These are phyloP conservation scores for Oscheius sp. DNA, from an alignment of 2,888 invertebrate species.

Conservation along the genomic window DNA sequence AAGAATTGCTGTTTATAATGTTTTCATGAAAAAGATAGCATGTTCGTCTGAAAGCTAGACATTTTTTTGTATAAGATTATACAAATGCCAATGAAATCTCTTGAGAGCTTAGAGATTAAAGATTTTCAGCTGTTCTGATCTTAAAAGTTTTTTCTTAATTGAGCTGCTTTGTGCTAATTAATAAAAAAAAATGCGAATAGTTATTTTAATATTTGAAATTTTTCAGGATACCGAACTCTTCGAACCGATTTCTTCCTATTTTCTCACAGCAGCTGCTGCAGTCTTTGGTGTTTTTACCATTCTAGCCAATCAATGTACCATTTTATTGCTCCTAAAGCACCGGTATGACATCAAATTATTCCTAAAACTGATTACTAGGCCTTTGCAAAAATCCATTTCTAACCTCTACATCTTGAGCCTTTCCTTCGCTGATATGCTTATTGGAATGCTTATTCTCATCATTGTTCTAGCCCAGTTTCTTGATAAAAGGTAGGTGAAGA, in stretches of 20 bases:
- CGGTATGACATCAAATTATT: background rate
- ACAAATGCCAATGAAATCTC: too few relatives aligned
- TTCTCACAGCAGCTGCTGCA: background rate
- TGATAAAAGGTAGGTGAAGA: slow-evolving; percentile 17
- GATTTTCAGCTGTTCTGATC: too few relatives aligned
- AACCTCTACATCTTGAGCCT: slow-evolving; percentile 61
- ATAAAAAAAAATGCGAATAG: too few relatives aligned
- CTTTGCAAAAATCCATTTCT: slow-evolving; percentile 52
- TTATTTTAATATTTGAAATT: too few relatives aligned
- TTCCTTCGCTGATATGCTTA: slow-evolving; percentile 56
- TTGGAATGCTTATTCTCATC: slow-evolving; percentile 57
- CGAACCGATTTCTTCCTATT: slow-evolving; percentile 14
- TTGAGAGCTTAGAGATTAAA: too few relatives aligned
- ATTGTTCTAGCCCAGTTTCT: slow-evolving; percentile 47
- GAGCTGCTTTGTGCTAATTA: too few relatives aligned
- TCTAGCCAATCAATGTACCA: slow-evolving; percentile 41
- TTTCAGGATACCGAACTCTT: slow-evolving; percentile 9
- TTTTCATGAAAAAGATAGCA: too few relatives aligned
- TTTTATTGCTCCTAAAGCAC: slow-evolving; percentile 35
- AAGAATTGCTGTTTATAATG: too few relatives aligned
- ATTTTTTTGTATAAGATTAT: too few relatives aligned
- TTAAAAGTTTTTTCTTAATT: too few relatives aligned
- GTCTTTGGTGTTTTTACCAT: slow-evolving; percentile 31
- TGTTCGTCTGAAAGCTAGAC: too few relatives aligned
- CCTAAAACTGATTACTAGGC: slow-evolving; percentile 14